Evolutionary conservation across 2,797 vertebrate genomes (phyloP), one percentile per base, ranked within the genome.

Genomic region (Gallinago solitaria): DNA sequence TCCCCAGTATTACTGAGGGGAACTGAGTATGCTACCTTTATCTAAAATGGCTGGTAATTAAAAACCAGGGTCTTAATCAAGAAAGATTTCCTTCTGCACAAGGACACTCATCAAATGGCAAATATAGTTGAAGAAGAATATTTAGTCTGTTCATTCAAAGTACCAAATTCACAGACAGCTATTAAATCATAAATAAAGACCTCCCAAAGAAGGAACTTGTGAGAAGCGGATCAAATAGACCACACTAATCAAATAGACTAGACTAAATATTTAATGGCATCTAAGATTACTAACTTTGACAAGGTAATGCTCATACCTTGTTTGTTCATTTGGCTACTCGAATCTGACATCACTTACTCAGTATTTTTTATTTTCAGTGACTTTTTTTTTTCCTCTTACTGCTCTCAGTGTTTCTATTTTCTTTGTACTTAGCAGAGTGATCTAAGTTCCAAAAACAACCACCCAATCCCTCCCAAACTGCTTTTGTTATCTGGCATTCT

Each of bases 221-320:
- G 94, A 97, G 96, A 96, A 97, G 93, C 87, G 73, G 97, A 97
- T 98, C 96, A 54, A 95, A 96, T 98, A 73, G 30, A 92, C 87
- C 30, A 89, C 64, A 24, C 59, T 98, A 92, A 97, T 98, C 96
- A 74, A 95, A 96, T 97, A 75, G 12, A 88, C 60, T 10, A 79
- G 47, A 19, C 45, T 98, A 94, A 98, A 98, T 98, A 97, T 97
- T 98, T 98, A 95, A 98, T 76, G 43, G 70, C 86, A 91, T 97
- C 74, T 98, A 97, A 97, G 96, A 97, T 98, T 98, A 98, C 98
- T 93, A 61, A 64, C 93, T 89, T 93, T 23, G 90, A 95, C 95
- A 96, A 92, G 30, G 4, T 41, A 89, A 83, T 90, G 95, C 90
- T 86, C 69, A 25, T 96, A 95, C 92, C 95, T 80, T 67, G 8